Base-by-base conservation (phyloP, 2,797 vertebrate genomes). In the Malurus leucopterus region DNA sequence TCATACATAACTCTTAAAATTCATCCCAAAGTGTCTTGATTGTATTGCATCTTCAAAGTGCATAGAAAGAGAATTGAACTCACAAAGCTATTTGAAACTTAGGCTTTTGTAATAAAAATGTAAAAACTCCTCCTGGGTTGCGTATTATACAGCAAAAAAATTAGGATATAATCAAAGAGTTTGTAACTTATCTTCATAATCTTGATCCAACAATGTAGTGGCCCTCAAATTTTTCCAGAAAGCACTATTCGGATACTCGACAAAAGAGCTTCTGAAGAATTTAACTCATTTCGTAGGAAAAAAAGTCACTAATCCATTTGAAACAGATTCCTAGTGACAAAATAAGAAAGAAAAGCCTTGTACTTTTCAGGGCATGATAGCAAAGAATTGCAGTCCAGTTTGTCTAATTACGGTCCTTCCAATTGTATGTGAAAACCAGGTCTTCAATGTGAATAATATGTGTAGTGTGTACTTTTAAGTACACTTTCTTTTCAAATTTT, bases 101-200 rank as follows among this genome's bases (percentile, higher is more conserved):
- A 30, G 16, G 26, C 70, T 91, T 94, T 88, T 92, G 46, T 90
- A 70, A 89, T 61, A 79, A 72, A 89, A 92, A 57, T 7, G 6
- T 70, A 41, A 85, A 89, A 87, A 70, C 29, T 41, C 76, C 68
- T 84, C 87, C 85, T 93, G 83, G 12, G 67, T 70, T 91, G 68
- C 44, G 11, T 63, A 81, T 86, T 89, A 81, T 86, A 47, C 10
- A 64, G 53, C 21, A 88, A 57, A 89, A 92, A 92, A 92, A 61
- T 87, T 90, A 36, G 61, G 50, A 73, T 81, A 91, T 76, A 82
- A 86, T 94, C 82, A 94, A 91, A 95, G 78, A 81, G 24, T 65
- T 83, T 84, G 36, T 13, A 61, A 55, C 49, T 93, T 91, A 67
- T 54, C 79, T 89, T 89, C 84, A 70, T 85, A 81, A 81, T 81